These are phyloP conservation scores for Corella eumyota DNA, from an alignment of 23 tunicate genomes.

Conservation along the genomic window DNA sequence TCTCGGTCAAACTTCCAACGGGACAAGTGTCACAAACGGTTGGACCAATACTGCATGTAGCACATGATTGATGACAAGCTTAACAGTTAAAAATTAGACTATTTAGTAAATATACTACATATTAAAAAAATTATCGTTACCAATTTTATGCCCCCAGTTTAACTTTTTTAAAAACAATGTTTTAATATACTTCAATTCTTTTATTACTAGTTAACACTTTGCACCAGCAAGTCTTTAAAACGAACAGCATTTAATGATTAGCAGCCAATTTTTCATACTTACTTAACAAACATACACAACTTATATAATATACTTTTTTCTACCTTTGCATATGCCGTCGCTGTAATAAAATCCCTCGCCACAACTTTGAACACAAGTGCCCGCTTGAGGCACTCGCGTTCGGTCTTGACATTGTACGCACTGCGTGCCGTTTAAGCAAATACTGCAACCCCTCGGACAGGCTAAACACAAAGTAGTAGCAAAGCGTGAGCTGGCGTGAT, in stretches of 20 bases:
- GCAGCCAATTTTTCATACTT: too few species aligned
- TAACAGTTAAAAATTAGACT: background rate
- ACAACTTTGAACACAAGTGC: constrained; percentile 53
- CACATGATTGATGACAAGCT: constrained; percentile 68
- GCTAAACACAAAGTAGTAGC: constrained; percentile 24
- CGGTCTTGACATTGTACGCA: constrained; percentile 45
- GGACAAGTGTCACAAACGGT: constrained; percentile 50
- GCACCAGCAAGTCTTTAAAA: too few species aligned
- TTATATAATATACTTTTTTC: too few species aligned
- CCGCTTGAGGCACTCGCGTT: constrained; percentile 51
- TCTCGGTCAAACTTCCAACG: constrained; percentile 20
- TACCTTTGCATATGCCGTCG: constrained; percentile 47
- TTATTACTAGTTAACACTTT: too few species aligned
- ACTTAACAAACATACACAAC: too few species aligned
- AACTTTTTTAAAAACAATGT: too few species aligned
- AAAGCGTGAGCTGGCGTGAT: too few species aligned
- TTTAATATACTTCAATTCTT: too few species aligned
- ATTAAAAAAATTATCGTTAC: too few species aligned
- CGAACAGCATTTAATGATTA: too few species aligned
- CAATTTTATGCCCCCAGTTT: too few species aligned
- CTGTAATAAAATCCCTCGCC: constrained; percentile 34
- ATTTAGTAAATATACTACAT: too few species aligned
- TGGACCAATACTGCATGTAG: constrained; percentile 22
- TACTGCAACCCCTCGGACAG: constrained; percentile 49
- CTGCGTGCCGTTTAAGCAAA: constrained; percentile 22